A percentile compares a stretch with the other conserved stretches of the same genome.
These are phyloP conservation scores for Ambastaia sidthimunki DNA, from an alignment of 2,797 vertebrate genomes.

Conservation along the genomic window DNA sequence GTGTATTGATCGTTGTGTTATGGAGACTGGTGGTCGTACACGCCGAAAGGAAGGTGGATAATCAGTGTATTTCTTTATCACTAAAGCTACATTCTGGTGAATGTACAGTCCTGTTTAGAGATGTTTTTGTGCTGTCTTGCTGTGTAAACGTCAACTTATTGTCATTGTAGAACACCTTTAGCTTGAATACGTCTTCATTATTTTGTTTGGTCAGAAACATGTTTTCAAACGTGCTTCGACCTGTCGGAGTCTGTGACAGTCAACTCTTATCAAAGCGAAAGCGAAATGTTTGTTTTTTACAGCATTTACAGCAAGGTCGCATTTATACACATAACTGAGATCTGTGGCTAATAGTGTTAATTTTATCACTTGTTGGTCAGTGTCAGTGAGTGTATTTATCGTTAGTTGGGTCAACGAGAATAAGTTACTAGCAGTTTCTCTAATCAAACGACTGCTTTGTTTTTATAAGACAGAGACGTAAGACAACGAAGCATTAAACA, in stretches of 20 bases:
- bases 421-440: constrained; percentile 4
- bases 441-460: constrained; percentile 54
- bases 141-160: not conserved
- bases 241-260: not conserved
- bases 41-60: no score
- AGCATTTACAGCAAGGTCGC: not conserved
- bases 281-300: constrained; percentile 13
- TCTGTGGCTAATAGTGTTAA: not conserved
- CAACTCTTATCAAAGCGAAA: constrained; percentile 39
- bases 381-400: constrained; percentile 32
- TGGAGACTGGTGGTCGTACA: not conserved
- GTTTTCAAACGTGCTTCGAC: not conserved
- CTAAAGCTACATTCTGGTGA: not conserved
- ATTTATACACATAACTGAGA: not conserved
- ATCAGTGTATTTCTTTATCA: constrained; percentile 1
- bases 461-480: constrained; percentile 47
- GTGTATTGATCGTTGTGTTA: not conserved
- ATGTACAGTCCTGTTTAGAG: not conserved
- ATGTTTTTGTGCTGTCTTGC: not conserved
- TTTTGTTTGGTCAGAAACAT: not conserved
- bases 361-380: constrained; percentile 13
- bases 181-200: not conserved
- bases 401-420: constrained; percentile 8
- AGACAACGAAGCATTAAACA: constrained; percentile 54
- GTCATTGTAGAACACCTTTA: not conserved